A percentile compares a stretch with the other conserved stretches of the same genome.
phyloP scores from a whole-genome alignment of 2,797 vertebrate species.

The Sebastes diaconus region DNA sequence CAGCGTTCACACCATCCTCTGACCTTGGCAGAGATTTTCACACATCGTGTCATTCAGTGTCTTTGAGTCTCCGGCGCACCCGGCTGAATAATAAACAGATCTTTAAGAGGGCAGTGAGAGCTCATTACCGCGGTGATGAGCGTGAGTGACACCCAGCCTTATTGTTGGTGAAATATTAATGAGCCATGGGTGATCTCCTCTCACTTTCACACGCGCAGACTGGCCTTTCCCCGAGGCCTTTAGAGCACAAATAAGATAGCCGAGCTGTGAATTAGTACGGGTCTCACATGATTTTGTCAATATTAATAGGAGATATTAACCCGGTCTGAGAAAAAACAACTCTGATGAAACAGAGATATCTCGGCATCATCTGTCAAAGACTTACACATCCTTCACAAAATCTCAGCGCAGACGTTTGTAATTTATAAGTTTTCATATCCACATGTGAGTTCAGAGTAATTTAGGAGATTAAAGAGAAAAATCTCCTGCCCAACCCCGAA shows the following conservation, averaged over 20 bases:
- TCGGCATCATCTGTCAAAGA: slow-evolving; percentile 45
- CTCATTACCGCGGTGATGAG: slow-evolving; percentile 67
- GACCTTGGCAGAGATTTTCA: slow-evolving; percentile 69
- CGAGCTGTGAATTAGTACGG: slow-evolving; percentile 36
- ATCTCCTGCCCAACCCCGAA: slow-evolving; percentile 30
- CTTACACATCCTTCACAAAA: slow-evolving; percentile 32
- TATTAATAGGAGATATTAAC: slow-evolving; percentile 63
- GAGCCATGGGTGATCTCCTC: slow-evolving; percentile 53
- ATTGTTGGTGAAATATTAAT: slow-evolving; percentile 76
- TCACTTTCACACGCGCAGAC: slow-evolving; percentile 38
- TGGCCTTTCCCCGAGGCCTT: slow-evolving; percentile 39
- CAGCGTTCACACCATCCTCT: slow-evolving; percentile 30
- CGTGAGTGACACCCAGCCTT: slow-evolving; percentile 69
- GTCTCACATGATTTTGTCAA: slow-evolving; percentile 59
- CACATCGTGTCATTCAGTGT: slow-evolving; percentile 43
- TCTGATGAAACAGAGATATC: slow-evolving; percentile 67
- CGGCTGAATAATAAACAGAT: slow-evolving; percentile 71
- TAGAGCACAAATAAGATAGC: slow-evolving; percentile 34
- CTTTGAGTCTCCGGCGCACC: slow-evolving; percentile 48
- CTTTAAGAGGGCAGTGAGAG: slow-evolving; percentile 59
- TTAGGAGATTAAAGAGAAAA: slow-evolving; percentile 71
- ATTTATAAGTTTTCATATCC: slow-evolving; percentile 53
- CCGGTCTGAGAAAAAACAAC: slow-evolving; percentile 48
- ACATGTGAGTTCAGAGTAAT: slow-evolving; percentile 64
- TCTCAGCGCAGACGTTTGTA: slow-evolving; percentile 28